Evolutionary conservation across 2,113 vertebrate genomes (phyloP).

Genomic region (Chloroceryle aenea): DNA sequence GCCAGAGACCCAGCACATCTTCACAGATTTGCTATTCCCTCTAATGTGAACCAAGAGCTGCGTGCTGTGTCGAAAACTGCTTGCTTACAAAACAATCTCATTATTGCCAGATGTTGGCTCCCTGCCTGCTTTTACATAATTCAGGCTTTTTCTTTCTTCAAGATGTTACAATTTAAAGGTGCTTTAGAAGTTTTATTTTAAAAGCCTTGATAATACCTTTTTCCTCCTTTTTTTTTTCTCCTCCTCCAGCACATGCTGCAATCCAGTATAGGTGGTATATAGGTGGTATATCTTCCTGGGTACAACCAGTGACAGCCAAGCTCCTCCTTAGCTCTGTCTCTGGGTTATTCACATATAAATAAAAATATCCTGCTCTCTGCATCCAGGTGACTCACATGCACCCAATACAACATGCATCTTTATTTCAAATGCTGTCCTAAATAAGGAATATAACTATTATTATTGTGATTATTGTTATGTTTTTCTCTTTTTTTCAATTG

Average conservation of each 20-base stretch:
- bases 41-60: conserved; percentile 44
- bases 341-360: conserved; percentile 14
- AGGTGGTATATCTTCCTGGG: background rate
- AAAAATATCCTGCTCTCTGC: background rate
- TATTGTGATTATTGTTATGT: no score
- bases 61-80: conserved; percentile 63
- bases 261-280: background rate
- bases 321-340: background rate
- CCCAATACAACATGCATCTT: background rate
- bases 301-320: background rate
- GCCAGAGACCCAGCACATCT: conserved; percentile 63
- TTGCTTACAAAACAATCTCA: conserved; percentile 79
- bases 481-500: background rate
- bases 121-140: conserved; percentile 74
- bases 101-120: conserved; percentile 80
- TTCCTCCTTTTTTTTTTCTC: background rate
- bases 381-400: background rate
- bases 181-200: conserved; percentile 74
- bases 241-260: background rate
- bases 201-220: conserved; percentile 47
- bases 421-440: background rate
- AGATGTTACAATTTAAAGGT: conserved; percentile 77
- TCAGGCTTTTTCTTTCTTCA: conserved; percentile 69
- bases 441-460: background rate
- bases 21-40: conserved; percentile 43